phyloP scores from a whole-genome alignment of 2,888 invertebrate genomes.

The Drosophila koepferae region DNA sequence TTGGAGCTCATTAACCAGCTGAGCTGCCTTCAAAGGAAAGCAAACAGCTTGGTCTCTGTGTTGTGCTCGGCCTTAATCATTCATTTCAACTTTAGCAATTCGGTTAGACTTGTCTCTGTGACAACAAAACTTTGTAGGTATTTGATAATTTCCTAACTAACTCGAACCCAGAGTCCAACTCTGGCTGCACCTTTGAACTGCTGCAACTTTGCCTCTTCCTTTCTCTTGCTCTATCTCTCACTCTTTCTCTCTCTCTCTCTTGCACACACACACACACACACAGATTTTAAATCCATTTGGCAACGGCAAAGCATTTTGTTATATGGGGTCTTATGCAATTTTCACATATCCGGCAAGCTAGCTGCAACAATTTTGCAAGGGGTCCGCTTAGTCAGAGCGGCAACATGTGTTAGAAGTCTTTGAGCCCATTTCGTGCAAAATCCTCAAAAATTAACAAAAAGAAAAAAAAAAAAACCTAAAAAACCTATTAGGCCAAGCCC shows the following conservation, averaged over 20 bases:
- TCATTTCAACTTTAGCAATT: constrained; percentile 36
- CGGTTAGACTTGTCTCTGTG: constrained; percentile 9
- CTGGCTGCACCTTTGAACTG: constrained; percentile 56
- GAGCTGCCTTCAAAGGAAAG: constrained; percentile 8
- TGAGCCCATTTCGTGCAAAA: constrained; percentile 60
- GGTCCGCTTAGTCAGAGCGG: constrained; percentile 32
- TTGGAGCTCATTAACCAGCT: constrained; percentile 52
- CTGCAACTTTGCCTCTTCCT: constrained; percentile 21
- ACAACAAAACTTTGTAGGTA: constrained; percentile 18
- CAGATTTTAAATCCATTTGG: constrained; percentile 40
- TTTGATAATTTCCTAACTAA: constrained; percentile 18
- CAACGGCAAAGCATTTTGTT: constrained; percentile 63
- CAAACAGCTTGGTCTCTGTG: not conserved
- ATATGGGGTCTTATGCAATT: constrained; percentile 71
- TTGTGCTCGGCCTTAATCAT: constrained; percentile 6
- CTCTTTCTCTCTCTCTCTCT: not conserved
- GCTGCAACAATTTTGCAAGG: constrained; percentile 29
- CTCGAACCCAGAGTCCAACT: constrained; percentile 9
- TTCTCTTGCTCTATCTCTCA: not conserved
- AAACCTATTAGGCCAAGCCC: constrained; percentile 69
- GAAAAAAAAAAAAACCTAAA: constrained; percentile 69
- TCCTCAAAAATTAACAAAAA: constrained; percentile 73
- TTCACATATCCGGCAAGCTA: constrained; percentile 58
- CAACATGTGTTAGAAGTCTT: constrained; percentile 66
- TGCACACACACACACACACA: too few relatives aligned